Evolutionary conservation across 2,797 vertebrate genomes (phyloP).

Genomic region (Gobio occitaniae): DNA sequence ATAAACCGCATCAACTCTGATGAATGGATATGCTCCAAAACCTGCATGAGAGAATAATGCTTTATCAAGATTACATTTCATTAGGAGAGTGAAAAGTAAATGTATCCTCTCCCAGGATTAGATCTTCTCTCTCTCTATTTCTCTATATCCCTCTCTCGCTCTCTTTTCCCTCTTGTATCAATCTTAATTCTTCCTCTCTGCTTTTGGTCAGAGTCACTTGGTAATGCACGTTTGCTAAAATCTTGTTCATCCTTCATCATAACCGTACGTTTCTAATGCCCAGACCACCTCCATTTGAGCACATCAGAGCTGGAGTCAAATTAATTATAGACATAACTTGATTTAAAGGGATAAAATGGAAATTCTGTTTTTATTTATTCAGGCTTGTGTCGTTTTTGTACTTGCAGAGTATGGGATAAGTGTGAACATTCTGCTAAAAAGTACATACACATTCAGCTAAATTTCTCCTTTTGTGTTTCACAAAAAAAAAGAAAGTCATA

Average conservation of each 20-base stretch:
- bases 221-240: constrained; percentile 9
- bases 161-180: constrained; percentile 10
- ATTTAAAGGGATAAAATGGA: constrained; percentile 13
- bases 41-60: constrained; percentile 4
- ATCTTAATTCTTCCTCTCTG: constrained; percentile 27
- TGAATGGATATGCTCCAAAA: background rate
- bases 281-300: background rate
- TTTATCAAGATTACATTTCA: constrained; percentile 48
- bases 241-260: constrained; percentile 2
- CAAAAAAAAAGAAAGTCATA: background rate
- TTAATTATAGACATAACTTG: constrained; percentile 32
- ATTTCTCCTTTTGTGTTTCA: background rate
- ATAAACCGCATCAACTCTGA: background rate
- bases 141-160: background rate
- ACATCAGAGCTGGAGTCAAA: constrained; percentile 14
- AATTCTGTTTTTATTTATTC: background rate
- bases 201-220: constrained; percentile 31
- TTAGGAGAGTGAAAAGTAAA: constrained; percentile 45
- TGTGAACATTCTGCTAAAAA: background rate
- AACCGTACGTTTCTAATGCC: background rate
- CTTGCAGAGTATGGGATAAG: background rate
- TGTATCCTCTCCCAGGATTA: constrained; percentile 10
- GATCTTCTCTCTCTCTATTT: background rate
- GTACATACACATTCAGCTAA: background rate
- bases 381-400: background rate